Evolutionary conservation across 2,888 invertebrate genomes (phyloP).

Genomic region (Amiota minor): DNA sequence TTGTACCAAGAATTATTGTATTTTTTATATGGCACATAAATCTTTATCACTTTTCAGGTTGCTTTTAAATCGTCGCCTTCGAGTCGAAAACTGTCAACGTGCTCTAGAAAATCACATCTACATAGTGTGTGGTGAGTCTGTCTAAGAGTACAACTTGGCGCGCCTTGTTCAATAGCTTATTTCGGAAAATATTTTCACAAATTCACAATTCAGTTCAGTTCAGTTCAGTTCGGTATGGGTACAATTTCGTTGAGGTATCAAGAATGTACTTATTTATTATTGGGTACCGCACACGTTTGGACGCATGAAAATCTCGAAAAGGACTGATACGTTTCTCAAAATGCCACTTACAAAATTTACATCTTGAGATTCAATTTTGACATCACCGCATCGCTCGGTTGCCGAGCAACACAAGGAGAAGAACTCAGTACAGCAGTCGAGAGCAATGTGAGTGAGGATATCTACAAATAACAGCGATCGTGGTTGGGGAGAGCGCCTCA

Average conservation of each 20-base stretch:
- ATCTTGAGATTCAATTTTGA: slow-evolving; percentile 41
- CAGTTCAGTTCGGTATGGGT: background rate
- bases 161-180: slow-evolving; percentile 32
- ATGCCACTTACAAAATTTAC: slow-evolving; percentile 71
- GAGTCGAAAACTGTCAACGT: slow-evolving; percentile 16
- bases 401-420: slow-evolving; percentile 50
- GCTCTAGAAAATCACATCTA: slow-evolving; percentile 19
- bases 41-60: slow-evolving; percentile 16
- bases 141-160: slow-evolving; percentile 5
- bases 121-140: background rate
- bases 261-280: slow-evolving; percentile 12
- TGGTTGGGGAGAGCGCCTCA: too few species aligned
- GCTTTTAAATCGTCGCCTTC: background rate
- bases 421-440: slow-evolving; percentile 24
- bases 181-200: slow-evolving; percentile 33
- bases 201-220: slow-evolving; percentile 31
- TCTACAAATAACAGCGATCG: too few species aligned
- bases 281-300: slow-evolving; percentile 57
- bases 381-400: slow-evolving; percentile 31
- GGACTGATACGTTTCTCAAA: slow-evolving; percentile 69
- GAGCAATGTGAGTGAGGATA: background rate
- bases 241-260: background rate
- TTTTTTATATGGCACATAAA: background rate
- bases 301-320: slow-evolving; percentile 72
- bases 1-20: too few species aligned